Evolutionary conservation across 2,113 vertebrate genomes (phyloP).

Genomic region (Campylomormyrus tamandua): DNA sequence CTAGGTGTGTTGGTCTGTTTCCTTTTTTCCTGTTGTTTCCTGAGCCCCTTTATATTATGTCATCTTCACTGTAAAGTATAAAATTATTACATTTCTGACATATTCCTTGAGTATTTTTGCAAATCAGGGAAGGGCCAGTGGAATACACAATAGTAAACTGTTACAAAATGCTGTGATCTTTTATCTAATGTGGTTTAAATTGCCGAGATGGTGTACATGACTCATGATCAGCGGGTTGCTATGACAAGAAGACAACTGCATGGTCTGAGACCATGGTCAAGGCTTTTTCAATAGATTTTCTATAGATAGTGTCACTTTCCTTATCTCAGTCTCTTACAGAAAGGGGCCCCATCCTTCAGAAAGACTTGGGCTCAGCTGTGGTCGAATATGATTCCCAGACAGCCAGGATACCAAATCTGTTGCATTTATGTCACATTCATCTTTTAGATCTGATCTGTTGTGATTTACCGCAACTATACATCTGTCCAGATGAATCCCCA

Average conservation of each 20-base stretch:
- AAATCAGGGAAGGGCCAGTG: background rate
- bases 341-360: background rate
- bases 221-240: background rate
- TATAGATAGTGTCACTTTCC: background rate
- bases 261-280: background rate
- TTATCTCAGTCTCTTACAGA: background rate
- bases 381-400: background rate
- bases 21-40: background rate
- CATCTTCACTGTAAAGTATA: background rate
- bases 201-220: background rate
- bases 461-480: background rate
- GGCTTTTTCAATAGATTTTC: background rate
- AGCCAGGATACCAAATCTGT: background rate
- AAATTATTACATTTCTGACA: background rate
- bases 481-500: background rate
- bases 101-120: background rate
- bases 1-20: background rate
- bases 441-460: background rate
- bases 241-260: background rate
- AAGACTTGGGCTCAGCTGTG: background rate
- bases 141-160: background rate
- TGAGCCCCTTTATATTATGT: background rate
- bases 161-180: background rate
- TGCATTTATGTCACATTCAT: background rate
- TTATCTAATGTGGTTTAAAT: background rate